Evolutionary conservation across 2,113 vertebrate genomes (phyloP), one percentile per base, ranked within the genome.

Genomic region (Thinocorus orbignyianus): DNA sequence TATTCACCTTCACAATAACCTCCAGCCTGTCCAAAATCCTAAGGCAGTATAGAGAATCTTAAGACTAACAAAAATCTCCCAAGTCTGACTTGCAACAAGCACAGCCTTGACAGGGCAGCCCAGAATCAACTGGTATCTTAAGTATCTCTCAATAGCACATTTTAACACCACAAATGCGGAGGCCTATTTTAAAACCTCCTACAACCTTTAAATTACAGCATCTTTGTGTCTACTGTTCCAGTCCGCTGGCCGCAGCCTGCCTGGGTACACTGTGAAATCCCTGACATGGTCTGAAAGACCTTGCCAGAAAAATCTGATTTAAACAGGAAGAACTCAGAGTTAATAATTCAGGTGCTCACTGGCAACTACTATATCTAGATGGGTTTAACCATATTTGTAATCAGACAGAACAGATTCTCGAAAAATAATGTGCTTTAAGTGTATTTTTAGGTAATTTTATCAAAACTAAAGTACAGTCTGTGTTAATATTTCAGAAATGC

Each of bases 21-120:
- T 4, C 11, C 13, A 1, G 7, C n/a, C n/a, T 0, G 0, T 13
- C 4, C 26, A 68, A 55, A 87, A 39, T 23, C 24, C 41, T 49
- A 26, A 17, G 37, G 26, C 18, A 28, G 15, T 17, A 33, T 6
- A 44, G 37, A 16, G 5, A 69, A 61, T 31, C 61, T 61, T 49
- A n/a, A 37, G 19, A 79, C 37, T 19, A 62, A 49, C 26, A 54
- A 48, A 51, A 54, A 44, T 4, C 31, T 62, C 55, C 35, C 26
- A 62, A 39, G 31, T 30, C 25, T 68, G n/a, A 72, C 44, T 42
- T 54, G 18, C 0, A 1, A 73, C 19, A 23, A 8, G 7, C 35
- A 26, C 35, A 81, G 69, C 7, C 28, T 44, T n/a, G 31, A 61
- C 31, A 15, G 18, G 26, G 35, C 31, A 78, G 31, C 11, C 16